Conservation (phyloP, 2,888 invertebrate species). For the Loripinus fragilis region DNA sequence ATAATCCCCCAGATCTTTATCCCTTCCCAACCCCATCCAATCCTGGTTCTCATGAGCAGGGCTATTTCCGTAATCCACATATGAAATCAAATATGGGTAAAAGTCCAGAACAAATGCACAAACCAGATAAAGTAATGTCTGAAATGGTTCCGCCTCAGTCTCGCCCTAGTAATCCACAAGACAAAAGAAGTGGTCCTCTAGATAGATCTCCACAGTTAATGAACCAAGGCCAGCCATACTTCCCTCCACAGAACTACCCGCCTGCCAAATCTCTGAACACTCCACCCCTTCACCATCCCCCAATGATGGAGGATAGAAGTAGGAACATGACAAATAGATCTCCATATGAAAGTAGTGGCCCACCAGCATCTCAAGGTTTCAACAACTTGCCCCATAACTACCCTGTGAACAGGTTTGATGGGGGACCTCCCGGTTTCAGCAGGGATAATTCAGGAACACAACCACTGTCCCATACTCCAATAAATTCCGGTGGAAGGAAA, state of each 20-base stretch:
- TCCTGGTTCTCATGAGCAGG: slow-evolving; percentile 40
- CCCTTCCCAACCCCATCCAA: slow-evolving; percentile 40
- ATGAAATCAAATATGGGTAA: slow-evolving; percentile 60
- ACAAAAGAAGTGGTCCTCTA: slow-evolving; percentile 47
- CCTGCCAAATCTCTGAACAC: slow-evolving; percentile 69
- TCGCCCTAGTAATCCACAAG: slow-evolving; percentile 45
- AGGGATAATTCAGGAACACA: slow-evolving; percentile 65
- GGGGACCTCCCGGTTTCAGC: slow-evolving; percentile 47
- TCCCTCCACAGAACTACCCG: slow-evolving; percentile 62
- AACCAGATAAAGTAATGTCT: slow-evolving; percentile 44
- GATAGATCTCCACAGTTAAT: slow-evolving; percentile 68
- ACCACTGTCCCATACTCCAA: slow-evolving; percentile 67
- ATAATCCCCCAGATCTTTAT: slow-evolving; percentile 50
- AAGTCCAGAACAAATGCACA: slow-evolving; percentile 59
- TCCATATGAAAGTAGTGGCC: slow-evolving; percentile 58
- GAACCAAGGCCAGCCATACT: slow-evolving; percentile 64
- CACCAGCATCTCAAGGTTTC: slow-evolving; percentile 60
- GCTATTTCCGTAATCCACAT: slow-evolving; percentile 52
- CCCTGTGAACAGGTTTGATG: slow-evolving; percentile 60
- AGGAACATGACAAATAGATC: slow-evolving; percentile 60
- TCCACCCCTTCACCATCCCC: slow-evolving; percentile 72
- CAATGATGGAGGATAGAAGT: slow-evolving; percentile 62
- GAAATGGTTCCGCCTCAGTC: slow-evolving; percentile 46
- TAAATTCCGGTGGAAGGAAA: slow-evolving; percentile 64
- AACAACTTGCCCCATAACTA: slow-evolving; percentile 57